Evolutionary conservation across 2,888 invertebrate genomes (phyloP).

Genomic region (Coleophora deauratella): DNA sequence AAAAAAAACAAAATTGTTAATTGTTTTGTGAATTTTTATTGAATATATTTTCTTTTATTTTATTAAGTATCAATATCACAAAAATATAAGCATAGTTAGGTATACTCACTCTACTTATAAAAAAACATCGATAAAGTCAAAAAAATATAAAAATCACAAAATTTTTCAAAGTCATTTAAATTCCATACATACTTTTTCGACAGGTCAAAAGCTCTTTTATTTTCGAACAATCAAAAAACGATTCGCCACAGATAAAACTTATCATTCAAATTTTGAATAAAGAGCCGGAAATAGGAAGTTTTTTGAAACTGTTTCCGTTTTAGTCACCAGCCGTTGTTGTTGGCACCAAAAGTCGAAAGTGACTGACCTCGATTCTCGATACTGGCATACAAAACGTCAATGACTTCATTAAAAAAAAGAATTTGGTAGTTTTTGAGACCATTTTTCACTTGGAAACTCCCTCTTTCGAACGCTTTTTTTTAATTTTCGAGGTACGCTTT

Average conservation of each 20-base stretch:
- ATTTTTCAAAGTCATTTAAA: conserved; percentile 10
- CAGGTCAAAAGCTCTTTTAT: conserved; percentile 14
- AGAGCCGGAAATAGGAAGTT: conserved; percentile 50
- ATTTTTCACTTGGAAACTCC: conserved; percentile 19
- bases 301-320: conserved; percentile 24
- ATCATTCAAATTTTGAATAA: conserved; percentile 21
- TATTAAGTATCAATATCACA: conserved; percentile 60
- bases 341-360: conserved; percentile 22
- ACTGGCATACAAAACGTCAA: neutral
- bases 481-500: conserved; percentile 1
- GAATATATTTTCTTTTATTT: conserved; percentile 59
- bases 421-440: conserved; percentile 39
- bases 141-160: conserved; percentile 34
- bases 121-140: conserved; percentile 59
- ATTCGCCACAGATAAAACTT: conserved; percentile 19
- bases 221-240: conserved; percentile 19
- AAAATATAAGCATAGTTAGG: conserved; percentile 52
- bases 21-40: conserved; percentile 49
- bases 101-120: conserved; percentile 48
- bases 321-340: conserved; percentile 17
- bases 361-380: too few relatives aligned
- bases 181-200: conserved; percentile 12
- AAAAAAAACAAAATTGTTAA: conserved; percentile 8
- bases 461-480: conserved; percentile 6
- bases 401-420: conserved; percentile 11